Percentiles rank a stretch among this genome's conserved stretches.
These are phyloP conservation scores for Nymphalis urticae DNA, from an alignment of 2,888 invertebrate species.

Conservation along the genomic window DNA sequence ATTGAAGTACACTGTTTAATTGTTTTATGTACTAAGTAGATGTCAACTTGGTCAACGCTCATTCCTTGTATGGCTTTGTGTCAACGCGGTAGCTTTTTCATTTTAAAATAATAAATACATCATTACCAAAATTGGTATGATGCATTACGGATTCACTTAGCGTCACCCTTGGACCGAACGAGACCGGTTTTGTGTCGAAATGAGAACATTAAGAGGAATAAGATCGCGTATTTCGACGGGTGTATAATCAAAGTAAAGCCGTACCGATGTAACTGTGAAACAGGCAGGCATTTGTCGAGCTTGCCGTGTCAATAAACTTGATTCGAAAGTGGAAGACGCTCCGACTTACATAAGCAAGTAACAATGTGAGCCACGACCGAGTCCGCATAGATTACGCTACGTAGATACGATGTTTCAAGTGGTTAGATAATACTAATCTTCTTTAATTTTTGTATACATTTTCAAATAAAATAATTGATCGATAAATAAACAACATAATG, in stretches of 20 bases:
- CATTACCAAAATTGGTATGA: constrained; percentile 42
- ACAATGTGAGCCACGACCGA: constrained; percentile 66
- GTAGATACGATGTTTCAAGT: constrained; percentile 30
- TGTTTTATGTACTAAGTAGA: constrained; percentile 20
- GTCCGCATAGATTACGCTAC: constrained; percentile 46
- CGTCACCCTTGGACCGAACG: constrained; percentile 43
- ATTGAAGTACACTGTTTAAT: background rate
- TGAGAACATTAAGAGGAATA: constrained; percentile 52
- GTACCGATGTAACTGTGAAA: constrained; percentile 75
- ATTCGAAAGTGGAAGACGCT: constrained; percentile 82
- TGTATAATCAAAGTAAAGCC: constrained; percentile 70
- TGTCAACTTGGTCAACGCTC: constrained; percentile 30
- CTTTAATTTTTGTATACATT: background rate
- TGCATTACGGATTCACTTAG: constrained; percentile 43
- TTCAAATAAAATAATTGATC: background rate
- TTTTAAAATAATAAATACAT: constrained; percentile 42
- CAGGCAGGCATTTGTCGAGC: constrained; percentile 72
- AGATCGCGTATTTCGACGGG: constrained; percentile 53
- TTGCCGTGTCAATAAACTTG: constrained; percentile 81
- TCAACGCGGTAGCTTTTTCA: constrained; percentile 41
- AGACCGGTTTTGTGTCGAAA: constrained; percentile 47
- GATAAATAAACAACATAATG: no score
- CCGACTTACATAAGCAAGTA: constrained; percentile 79
- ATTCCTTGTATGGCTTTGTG: constrained; percentile 34
- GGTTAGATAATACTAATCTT: background rate